Percentiles rank a stretch among this genome's conserved stretches.
phyloP scores from a whole-genome alignment of 2,888 invertebrate genomes.

The Mongoloraphidia duomilia region DNA sequence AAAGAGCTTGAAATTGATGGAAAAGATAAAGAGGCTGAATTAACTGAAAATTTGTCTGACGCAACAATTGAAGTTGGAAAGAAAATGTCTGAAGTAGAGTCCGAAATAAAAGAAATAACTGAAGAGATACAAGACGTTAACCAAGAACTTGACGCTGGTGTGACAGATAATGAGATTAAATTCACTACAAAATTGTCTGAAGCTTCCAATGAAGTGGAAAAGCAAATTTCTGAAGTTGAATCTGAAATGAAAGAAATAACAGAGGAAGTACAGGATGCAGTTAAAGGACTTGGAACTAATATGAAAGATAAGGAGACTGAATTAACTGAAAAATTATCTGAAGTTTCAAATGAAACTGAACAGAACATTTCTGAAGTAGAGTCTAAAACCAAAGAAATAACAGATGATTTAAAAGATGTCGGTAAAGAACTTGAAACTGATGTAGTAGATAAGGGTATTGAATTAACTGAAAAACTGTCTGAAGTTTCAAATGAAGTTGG shows the following conservation, averaged over 20 bases:
- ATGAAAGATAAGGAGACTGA: background rate
- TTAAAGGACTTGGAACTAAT: background rate
- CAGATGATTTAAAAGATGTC: background rate
- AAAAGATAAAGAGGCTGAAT: too few species aligned
- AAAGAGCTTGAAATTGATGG: too few species aligned
- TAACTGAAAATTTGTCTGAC: too few species aligned
- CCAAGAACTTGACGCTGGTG: background rate
- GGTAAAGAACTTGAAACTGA: background rate
- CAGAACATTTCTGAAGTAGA: background rate
- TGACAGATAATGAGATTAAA: too few species aligned
- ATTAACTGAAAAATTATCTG: too few species aligned
- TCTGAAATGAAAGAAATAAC: too few species aligned
- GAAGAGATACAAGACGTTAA: background rate
- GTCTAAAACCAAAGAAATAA: constrained; percentile 3
- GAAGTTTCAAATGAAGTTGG: background rate
- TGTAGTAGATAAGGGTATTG: background rate
- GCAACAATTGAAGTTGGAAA: too few species aligned
- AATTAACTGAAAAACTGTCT: background rate
- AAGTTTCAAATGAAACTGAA: background rate
- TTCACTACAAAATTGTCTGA: too few species aligned
- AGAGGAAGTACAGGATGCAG: too few species aligned
- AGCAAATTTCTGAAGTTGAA: too few species aligned
- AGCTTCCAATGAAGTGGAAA: too few species aligned
- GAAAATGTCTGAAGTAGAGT: background rate
- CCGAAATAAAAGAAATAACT: background rate